phyloP scores from a whole-genome alignment of 2,113 vertebrate genomes.

The Odobenus rosmarus region DNA sequence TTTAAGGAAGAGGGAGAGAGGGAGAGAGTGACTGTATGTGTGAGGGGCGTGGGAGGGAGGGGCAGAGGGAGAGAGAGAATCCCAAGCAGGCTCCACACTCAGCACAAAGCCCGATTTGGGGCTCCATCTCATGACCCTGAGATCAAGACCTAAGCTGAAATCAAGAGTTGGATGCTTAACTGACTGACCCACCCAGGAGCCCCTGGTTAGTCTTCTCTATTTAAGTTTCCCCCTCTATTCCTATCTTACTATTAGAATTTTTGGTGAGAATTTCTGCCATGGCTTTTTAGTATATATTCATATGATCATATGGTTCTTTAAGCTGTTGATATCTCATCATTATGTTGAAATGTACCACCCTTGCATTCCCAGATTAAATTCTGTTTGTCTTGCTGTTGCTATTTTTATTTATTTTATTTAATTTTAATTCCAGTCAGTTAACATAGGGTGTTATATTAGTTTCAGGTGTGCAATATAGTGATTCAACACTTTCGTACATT shows the following conservation, averaged over 20 bases:
- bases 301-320: not conserved
- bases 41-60: not conserved
- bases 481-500: not conserved
- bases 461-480: not conserved
- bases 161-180: not conserved
- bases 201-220: not conserved
- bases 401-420: not conserved
- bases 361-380: not conserved
- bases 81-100: not conserved
- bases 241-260: not conserved
- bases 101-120: not conserved
- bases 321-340: not conserved
- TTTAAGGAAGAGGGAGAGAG: not conserved
- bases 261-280: not conserved
- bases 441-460: not conserved
- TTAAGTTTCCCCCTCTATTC: not conserved
- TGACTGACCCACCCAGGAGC: not conserved
- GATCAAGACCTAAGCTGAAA: not conserved
- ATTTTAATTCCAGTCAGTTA: not conserved
- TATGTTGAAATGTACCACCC: not conserved
- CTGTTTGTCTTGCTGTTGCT: not conserved
- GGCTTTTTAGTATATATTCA: conserved; percentile 1
- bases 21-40: not conserved
- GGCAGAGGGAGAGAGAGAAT: not conserved
- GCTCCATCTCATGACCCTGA: not conserved